Base-by-base conservation (phyloP, 1,140 invertebrate species). In the Mylabris phalerata region DNA sequence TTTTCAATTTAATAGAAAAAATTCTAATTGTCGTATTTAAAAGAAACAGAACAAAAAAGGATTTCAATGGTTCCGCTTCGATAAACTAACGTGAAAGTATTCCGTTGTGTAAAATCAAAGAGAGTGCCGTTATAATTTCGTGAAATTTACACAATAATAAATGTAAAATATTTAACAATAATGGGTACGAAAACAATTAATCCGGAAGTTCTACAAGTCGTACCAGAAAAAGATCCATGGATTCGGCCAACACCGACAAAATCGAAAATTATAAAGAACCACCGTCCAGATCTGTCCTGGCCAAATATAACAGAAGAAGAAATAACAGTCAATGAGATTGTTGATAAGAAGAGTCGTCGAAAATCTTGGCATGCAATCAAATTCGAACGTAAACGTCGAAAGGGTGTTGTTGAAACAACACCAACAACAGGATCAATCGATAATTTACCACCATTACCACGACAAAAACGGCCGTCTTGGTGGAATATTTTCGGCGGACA, bases 401-500 rank as follows among this genome's bases (percentile, higher is more conserved):
- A 80, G 73, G 87, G 77, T 63, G 80, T 77, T 71, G 79, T 72
- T 65, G 80, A 81, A 70, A 75, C 19, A 19, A 19, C 19, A 19
- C 19, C 19, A 19, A 19, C 19, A 19, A 19, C 19, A 19, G 19
- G 61, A 68, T 66, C 54, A 47, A 76, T 71, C 2, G 75, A 81
- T 65, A 73, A 32, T 32, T 7, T 32, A 32, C 32, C 32, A 32
- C 32, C 32, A 32, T 32, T 32, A 32, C 32, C 32, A 3, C 78
- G 87, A 11, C 85, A 89, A 68, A 89, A 90, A 68, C 78, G 89
- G 56, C 82, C 84, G 7, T 90, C 88, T 9, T 91, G 89, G 89
- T 91, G 88, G 88, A 90, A 89, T 69, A 86, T 89, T 27, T 89
- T 91, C 65, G 85, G 88, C 5, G 84, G 85, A 51, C 87, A 90